Base-by-base conservation (phyloP, 2,797 vertebrate species). In the Channa striata region DNA sequence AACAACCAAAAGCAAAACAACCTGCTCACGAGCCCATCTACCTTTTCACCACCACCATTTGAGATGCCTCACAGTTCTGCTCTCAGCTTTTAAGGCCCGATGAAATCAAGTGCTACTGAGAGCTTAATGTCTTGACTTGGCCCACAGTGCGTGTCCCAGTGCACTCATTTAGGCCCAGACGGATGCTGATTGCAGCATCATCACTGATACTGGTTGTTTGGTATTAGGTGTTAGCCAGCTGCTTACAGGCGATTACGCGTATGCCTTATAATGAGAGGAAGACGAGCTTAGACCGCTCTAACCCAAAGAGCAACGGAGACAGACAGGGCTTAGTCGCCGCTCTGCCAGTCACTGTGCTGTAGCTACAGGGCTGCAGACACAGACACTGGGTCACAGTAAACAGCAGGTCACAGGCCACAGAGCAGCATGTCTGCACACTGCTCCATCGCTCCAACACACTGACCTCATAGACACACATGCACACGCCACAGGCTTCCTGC, bases 181-280 rank as follows among this genome's bases (percentile, higher is more conserved):
- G 10, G 34, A 56, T 25, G 11, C 19, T 17, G 56, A 54, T 17
- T 59, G 68, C 59, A 23, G 54, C 64, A 46, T 68, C 52, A 59
- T 14, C 25, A 51, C 68, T 77, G 74, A 80, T 89, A 72, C 78
- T 83, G 80, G 86, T 76, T 82, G 80, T 87, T 70, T 85, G 78
- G 85, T 79, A 72, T 87, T 82, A 83, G 79, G 77, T 63, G 50
- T 82, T 63, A 84, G 87, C 76, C 88, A 83, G 82, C 90, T 86
- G 85, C 90, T 92, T 86, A 87, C 66, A 83, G 59, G 60, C 59
- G 87, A 93, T 92, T 90, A 92, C 68, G 77, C 58, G 83, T 81
- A 76, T 80, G 84, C 78, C 85, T 86, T 92, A 90, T 91, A 93
- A 92, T 88, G 87, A 90, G 90, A 84, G 86, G 86, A 90, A 84